phyloP scores from a whole-genome alignment of 92 coral and sea anemone species.

The Bergia puertoricense region DNA sequence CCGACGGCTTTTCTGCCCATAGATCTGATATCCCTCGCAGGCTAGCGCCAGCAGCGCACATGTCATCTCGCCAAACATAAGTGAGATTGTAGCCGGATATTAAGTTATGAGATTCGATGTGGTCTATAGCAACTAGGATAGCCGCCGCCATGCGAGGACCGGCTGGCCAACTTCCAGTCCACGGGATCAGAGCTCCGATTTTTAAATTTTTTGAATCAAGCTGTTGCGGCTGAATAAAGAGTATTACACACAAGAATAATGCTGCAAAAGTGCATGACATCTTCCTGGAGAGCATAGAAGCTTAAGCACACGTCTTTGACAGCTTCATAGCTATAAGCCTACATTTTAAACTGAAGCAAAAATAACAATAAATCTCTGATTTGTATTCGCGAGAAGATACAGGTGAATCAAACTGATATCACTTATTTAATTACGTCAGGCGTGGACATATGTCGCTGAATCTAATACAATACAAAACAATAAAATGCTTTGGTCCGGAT shows the following conservation, averaged over 20 bases:
- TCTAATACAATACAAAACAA: conserved; percentile 10
- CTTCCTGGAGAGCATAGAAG: not conserved
- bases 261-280: not conserved
- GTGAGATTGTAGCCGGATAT: conserved; percentile 65
- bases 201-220: conserved; percentile 41
- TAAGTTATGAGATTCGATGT: conserved; percentile 37
- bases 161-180: conserved; percentile 79
- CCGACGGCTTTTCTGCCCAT: conserved; percentile 41
- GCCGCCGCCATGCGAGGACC: conserved; percentile 79
- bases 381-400: not conserved
- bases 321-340: not conserved
- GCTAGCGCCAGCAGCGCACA: conserved; percentile 64
- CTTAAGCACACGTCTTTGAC: not conserved
- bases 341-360: not conserved
- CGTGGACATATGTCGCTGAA: not conserved
- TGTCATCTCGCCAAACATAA: conserved; percentile 66
- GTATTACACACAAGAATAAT: not conserved
- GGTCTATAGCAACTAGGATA: conserved; percentile 64
- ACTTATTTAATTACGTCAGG: conserved; percentile 10
- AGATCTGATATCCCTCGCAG: conserved; percentile 65
- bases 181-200: conserved; percentile 76
- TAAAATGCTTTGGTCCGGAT: conserved; percentile 1
- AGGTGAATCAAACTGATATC: not conserved
- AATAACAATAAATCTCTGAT: not conserved
- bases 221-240: not conserved